A percentile compares a stretch with the other conserved stretches of the same genome.
Conservation (phyloP, 2,113 vertebrate species). For the Sturnira hondurensis region DNA sequence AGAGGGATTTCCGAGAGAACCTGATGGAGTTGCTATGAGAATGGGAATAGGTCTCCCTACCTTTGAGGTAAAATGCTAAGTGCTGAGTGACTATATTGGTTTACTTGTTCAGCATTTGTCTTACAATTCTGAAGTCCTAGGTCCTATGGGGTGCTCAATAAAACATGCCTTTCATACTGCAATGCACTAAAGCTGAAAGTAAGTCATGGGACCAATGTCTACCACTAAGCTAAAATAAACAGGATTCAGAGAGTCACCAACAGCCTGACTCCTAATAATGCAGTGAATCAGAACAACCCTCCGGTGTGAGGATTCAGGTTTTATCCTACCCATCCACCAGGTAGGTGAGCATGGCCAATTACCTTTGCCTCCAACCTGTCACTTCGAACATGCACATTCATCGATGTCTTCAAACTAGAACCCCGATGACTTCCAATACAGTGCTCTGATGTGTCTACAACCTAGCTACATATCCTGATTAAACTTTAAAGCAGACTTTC, state of each 20-base stretch:
- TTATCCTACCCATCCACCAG: not conserved
- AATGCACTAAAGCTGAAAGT: not conserved
- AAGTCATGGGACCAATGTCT: not conserved
- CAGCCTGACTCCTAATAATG: not conserved
- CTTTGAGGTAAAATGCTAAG: not conserved
- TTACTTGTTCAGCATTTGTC: not conserved
- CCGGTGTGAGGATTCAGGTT: not conserved
- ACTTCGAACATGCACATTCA: not conserved
- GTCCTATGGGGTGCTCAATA: not conserved
- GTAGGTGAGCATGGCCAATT: not conserved
- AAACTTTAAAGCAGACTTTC: not conserved
- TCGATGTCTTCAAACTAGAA: not conserved
- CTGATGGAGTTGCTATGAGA: not conserved
- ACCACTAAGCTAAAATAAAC: not conserved
- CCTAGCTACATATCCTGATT: not conserved
- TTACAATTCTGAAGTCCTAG: not conserved
- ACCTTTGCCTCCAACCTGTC: not conserved
- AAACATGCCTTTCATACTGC: not conserved
- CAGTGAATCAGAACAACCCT: not conserved
- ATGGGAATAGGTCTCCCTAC: not conserved
- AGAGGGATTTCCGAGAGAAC: not conserved
- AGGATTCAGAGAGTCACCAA: not conserved
- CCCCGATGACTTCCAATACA: not conserved
- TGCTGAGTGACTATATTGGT: not conserved
- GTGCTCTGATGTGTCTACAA: not conserved